A percentile compares a stretch with the other conserved stretches of the same genome.
These are phyloP conservation scores for Leptosomus discolor DNA, from an alignment of 2,113 vertebrate species.

Conservation along the genomic window DNA sequence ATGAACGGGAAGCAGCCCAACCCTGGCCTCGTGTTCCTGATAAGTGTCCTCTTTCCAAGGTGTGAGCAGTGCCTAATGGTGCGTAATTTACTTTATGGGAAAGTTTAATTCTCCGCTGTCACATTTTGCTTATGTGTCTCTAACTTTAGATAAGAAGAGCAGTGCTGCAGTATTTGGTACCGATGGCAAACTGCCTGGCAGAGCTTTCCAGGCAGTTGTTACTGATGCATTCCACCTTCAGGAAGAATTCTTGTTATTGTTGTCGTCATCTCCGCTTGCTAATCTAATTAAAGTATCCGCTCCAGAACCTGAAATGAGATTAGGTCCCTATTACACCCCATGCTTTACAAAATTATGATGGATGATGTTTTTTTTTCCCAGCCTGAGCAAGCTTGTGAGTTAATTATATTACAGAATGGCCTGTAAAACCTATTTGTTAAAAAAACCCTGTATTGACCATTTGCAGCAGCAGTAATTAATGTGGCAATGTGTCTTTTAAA, in stretches of 20 bases:
- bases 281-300: neutral
- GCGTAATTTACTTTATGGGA: rapidly evolving
- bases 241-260: neutral
- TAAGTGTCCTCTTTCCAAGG: neutral
- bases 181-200: rapidly evolving
- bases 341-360: neutral
- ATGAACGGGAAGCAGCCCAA: neutral
- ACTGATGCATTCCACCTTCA: neutral
- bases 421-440: neutral
- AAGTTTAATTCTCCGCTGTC: neutral
- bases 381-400: neutral
- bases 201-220: neutral
- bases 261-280: neutral
- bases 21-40: neutral
- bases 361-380: neutral
- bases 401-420: neutral
- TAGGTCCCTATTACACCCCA: neutral
- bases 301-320: neutral
- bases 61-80: rapidly evolving
- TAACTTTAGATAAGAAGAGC: neutral
- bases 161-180: neutral
- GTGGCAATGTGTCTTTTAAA: neutral
- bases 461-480: neutral
- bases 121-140: rapidly evolving
- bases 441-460: neutral